These are phyloP conservation scores for Andinoacara biseriatus DNA, from an alignment of 2,113 vertebrate species.

Conservation along the genomic window DNA sequence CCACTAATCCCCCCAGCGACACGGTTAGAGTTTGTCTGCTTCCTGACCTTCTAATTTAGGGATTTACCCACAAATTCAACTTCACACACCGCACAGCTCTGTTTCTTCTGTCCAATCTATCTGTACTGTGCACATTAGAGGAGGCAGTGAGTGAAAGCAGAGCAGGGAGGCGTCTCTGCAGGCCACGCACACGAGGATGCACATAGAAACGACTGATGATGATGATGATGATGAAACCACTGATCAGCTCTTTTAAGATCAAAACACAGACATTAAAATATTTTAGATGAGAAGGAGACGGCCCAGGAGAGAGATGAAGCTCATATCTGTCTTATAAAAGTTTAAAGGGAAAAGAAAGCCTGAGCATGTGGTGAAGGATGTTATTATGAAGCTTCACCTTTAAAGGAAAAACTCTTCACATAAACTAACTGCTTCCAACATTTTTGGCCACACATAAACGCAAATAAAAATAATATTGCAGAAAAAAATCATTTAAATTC, in stretches of 20 bases:
- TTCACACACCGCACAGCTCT: background rate
- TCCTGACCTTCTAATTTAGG: background rate
- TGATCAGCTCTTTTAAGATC: background rate
- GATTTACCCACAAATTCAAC: background rate
- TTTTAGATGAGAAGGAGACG: background rate
- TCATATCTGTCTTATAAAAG: background rate
- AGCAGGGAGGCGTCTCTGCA: background rate
- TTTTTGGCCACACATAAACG: background rate
- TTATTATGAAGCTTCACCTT: background rate
- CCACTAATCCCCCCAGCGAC: background rate
- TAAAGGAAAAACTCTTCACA: too few relatives aligned
- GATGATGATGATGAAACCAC: slow-evolving; percentile 2
- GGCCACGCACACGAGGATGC: background rate
- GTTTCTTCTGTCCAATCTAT: background rate
- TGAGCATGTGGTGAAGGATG: rapidly evolving
- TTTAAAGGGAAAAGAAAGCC: background rate
- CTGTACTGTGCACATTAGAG: background rate
- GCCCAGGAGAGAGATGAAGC: background rate
- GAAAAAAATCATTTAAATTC: too few relatives aligned
- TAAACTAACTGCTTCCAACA: too few relatives aligned
- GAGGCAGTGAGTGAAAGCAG: background rate
- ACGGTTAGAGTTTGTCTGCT: background rate
- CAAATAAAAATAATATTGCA: background rate
- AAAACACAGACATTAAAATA: background rate
- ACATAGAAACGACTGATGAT: background rate